Percentiles rank a stretch among this genome's conserved stretches.
These are phyloP conservation scores for Doryteuthis pealeii DNA, from an alignment of 1,140 invertebrate species.

Conservation along the genomic window DNA sequence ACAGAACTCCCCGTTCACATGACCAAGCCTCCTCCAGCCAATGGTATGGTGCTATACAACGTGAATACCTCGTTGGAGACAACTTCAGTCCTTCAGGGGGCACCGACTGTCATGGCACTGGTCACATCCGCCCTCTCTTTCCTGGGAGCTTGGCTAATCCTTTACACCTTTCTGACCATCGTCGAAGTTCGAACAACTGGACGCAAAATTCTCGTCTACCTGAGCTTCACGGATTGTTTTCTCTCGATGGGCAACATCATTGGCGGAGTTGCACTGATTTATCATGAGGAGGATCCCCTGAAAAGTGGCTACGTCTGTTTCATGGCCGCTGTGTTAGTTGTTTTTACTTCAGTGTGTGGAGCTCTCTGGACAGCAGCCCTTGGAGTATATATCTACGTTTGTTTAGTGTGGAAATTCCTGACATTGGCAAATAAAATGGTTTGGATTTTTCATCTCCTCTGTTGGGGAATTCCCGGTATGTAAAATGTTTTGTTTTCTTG, in stretches of 20 bases:
- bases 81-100: constrained; percentile 23
- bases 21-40: neutral
- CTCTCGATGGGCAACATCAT: constrained; percentile 24
- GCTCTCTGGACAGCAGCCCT: constrained; percentile 40
- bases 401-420: constrained; percentile 24
- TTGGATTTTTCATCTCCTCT: constrained; percentile 35
- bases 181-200: constrained; percentile 34
- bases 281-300: constrained; percentile 13
- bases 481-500: neutral
- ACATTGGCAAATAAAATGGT: constrained; percentile 25
- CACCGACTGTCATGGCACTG: constrained; percentile 22
- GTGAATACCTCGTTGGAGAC: constrained; percentile 23
- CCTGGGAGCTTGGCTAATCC: constrained; percentile 27
- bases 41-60: constrained; percentile 10
- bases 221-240: constrained; percentile 34
- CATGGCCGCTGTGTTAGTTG: constrained; percentile 30
- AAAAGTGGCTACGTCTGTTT: constrained; percentile 14
- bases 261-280: constrained; percentile 4
- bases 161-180: constrained; percentile 25
- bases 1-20: neutral
- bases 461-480: constrained; percentile 44
- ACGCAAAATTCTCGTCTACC: constrained; percentile 34
- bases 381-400: constrained; percentile 38
- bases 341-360: constrained; percentile 27
- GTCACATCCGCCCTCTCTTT: constrained; percentile 30